Percentiles rank a stretch among this genome's conserved stretches.
Conservation (phyloP, 2,113 vertebrate genomes). For the Artemisiospiza belli region DNA sequence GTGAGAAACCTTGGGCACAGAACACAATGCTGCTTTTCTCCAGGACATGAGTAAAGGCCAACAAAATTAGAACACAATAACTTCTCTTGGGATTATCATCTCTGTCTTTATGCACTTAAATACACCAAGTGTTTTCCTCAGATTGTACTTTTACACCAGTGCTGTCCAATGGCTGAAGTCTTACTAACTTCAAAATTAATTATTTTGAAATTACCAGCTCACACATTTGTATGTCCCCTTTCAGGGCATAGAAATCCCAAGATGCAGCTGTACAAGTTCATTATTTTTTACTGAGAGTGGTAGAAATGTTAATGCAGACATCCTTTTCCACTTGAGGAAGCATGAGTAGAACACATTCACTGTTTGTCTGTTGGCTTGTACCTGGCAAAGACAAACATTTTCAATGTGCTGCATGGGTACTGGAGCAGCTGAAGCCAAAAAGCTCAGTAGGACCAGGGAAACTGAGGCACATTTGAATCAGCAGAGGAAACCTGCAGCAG, state of each 20-base stretch:
- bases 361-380: not conserved
- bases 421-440: not conserved
- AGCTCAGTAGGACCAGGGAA: not conserved
- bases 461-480: not conserved
- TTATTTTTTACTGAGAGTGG: not conserved
- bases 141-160: not conserved
- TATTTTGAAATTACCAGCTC: not conserved
- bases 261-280: not conserved
- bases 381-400: not conserved
- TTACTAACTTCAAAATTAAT: not conserved
- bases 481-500: not conserved
- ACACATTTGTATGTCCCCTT: not conserved
- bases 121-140: not conserved
- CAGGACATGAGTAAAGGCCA: not conserved
- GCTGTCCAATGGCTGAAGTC: not conserved
- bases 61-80: not conserved
- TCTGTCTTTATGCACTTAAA: not conserved
- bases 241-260: not conserved
- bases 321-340: slow-evolving; percentile 28
- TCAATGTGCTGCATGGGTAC: not conserved
- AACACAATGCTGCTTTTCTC: not conserved
- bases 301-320: slow-evolving; percentile 6
- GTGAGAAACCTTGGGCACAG: not conserved
- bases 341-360: not conserved
- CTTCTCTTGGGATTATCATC: not conserved